phyloP scores from a whole-genome alignment of 2,888 invertebrate genomes.

The Brachylomia viminalis region DNA sequence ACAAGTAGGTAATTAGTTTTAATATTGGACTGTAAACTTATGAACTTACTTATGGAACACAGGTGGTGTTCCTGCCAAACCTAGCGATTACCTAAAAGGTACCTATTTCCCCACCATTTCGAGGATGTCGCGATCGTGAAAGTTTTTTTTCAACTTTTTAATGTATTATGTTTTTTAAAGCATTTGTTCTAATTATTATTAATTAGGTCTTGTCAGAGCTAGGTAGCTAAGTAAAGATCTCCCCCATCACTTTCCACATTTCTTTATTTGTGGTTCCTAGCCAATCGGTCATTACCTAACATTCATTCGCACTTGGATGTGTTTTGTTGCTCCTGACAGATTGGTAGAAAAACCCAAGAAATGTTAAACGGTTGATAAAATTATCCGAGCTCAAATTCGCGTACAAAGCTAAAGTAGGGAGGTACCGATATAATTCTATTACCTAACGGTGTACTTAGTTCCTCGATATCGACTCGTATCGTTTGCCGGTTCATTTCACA shows the following conservation, averaged over 20 bases:
- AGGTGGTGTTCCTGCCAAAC: no score
- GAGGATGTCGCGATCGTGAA: no score
- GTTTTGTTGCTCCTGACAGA: neutral
- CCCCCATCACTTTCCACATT: neutral
- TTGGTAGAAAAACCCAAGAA: slow-evolving; percentile 1
- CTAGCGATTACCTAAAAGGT: no score
- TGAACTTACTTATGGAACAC: no score
- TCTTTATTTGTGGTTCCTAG: no score
- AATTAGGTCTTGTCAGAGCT: no score
- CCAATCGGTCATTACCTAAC: neutral
- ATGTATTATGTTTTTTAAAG: no score
- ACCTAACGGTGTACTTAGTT: slow-evolving; percentile 29
- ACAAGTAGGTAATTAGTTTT: no score
- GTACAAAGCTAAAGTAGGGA: slow-evolving; percentile 16
- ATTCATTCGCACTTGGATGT: neutral
- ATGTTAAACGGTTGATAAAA: slow-evolving; percentile 1
- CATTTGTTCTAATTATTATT: no score
- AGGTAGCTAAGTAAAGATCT: neutral
- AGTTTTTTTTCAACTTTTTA: no score
- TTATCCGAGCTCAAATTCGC: slow-evolving; percentile 5
- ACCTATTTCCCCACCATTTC: no score
- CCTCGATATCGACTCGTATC: slow-evolving; percentile 47
- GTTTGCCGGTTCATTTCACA: slow-evolving; percentile 56
- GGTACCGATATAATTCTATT: slow-evolving; percentile 43
- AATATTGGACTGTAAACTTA: no score